Conservation (phyloP, 35 echinoderm and acorn worm genomes). For the Apostichopus californicus region DNA sequence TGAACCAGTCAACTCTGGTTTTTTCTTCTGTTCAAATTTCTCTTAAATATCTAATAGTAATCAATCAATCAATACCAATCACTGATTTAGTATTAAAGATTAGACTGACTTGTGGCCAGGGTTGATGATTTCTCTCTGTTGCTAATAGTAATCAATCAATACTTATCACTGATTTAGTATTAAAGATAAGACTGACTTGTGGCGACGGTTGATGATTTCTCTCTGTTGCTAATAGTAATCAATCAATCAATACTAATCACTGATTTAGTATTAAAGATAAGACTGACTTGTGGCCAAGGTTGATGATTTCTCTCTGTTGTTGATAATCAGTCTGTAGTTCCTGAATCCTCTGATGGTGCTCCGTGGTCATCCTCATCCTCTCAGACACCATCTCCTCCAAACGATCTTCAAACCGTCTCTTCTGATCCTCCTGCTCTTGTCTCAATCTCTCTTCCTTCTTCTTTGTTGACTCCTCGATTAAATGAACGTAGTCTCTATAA, state of each 20-base stretch:
- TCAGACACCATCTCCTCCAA: conserved; percentile 54
- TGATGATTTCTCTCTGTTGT: conserved; percentile 64
- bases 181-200: too few species aligned
- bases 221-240: not conserved
- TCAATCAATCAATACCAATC: not conserved
- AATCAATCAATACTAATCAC: not conserved
- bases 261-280: not conserved
- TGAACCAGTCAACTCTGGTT: too few species aligned
- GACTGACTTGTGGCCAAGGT: conserved; percentile 65
- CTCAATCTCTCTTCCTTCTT: conserved; percentile 47
- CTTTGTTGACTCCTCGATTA: conserved; percentile 67
- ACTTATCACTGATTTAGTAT: too few species aligned
- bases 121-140: too few species aligned
- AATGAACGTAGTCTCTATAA: conserved; percentile 54
- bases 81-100: not conserved
- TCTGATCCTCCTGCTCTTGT: conserved; percentile 45
- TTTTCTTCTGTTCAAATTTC: not conserved
- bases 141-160: too few species aligned
- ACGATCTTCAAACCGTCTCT: conserved; percentile 62
- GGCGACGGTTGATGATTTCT: too few species aligned
- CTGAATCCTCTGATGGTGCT: conserved; percentile 64
- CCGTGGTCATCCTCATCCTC: conserved; percentile 36
- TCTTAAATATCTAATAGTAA: not conserved
- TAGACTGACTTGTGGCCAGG: conserved; percentile 59
- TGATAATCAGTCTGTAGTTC: conserved; percentile 64